Evolutionary conservation across 2,113 vertebrate genomes (phyloP).

Genomic region (Phocoena phocoena): DNA sequence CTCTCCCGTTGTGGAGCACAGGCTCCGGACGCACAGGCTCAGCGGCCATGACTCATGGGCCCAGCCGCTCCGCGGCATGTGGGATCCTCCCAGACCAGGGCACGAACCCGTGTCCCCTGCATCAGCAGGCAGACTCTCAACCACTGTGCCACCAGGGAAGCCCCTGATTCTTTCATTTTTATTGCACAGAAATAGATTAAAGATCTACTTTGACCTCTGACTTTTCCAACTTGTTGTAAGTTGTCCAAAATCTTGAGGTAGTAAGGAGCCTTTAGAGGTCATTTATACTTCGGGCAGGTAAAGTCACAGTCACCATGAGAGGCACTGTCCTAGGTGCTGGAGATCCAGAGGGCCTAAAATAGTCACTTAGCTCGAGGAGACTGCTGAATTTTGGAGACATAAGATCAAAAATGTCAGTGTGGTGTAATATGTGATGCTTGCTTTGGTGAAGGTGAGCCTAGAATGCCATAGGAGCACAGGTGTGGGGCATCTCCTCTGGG

Average conservation of each 20-base stretch:
- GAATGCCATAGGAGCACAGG: not conserved
- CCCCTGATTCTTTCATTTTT: not conserved
- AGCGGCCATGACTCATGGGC: too few relatives aligned
- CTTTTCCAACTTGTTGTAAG: not conserved
- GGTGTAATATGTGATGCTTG: not conserved
- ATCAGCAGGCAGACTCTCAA: too few relatives aligned
- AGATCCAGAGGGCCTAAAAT: not conserved
- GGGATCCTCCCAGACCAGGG: too few relatives aligned
- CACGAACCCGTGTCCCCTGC: too few relatives aligned
- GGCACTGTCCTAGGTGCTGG: not conserved
- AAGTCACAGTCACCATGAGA: not conserved
- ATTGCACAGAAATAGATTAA: not conserved
- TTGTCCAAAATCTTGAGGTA: not conserved
- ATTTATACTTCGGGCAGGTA: not conserved
- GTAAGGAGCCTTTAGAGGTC: not conserved
- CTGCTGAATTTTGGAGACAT: not conserved
- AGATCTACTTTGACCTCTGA: not conserved
- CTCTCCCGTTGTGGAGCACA: too few relatives aligned
- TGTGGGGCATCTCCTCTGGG: not conserved
- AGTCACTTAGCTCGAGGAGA: not conserved
- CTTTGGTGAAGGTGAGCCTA: not conserved
- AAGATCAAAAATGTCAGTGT: not conserved
- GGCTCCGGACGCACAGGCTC: too few relatives aligned
- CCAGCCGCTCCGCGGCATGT: too few relatives aligned
- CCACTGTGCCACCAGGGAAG: too few relatives aligned